Conservation (phyloP, 1,140 invertebrate genomes). For the Helicoverpa zea region DNA sequence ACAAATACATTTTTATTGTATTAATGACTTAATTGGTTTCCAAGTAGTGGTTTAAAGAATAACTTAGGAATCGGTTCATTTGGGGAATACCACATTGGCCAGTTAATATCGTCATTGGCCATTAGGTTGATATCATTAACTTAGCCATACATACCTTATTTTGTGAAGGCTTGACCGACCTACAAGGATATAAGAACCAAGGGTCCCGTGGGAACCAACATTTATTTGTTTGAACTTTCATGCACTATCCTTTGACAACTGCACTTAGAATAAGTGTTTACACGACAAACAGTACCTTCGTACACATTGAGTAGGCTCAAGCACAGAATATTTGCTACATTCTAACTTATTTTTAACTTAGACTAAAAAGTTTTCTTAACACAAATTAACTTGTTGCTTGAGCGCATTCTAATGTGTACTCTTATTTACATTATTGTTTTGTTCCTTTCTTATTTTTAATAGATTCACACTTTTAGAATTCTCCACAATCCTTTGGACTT, state of each 20-base stretch:
- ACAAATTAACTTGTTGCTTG: slow-evolving; percentile 10
- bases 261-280: slow-evolving; percentile 25
- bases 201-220: slow-evolving; percentile 43
- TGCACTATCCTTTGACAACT: slow-evolving; percentile 58
- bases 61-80: too few species aligned
- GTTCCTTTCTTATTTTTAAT: not conserved
- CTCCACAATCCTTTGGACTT: slow-evolving; percentile 43
- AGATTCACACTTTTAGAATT: slow-evolving; percentile 35
- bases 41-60: too few species aligned
- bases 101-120: too few species aligned
- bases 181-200: slow-evolving; percentile 65
- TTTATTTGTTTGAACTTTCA: slow-evolving; percentile 76
- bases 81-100: too few species aligned
- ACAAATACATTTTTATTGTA: too few species aligned
- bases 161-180: slow-evolving; percentile 49
- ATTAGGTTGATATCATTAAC: too few species aligned
- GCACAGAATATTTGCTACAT: not conserved
- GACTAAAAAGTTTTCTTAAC: slow-evolving; percentile 30
- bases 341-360: slow-evolving; percentile 2
- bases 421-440: not conserved
- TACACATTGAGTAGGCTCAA: slow-evolving; percentile 9
- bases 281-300: not conserved
- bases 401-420: slow-evolving; percentile 30
- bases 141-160: not conserved
- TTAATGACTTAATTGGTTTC: too few species aligned